Percentiles rank a stretch among this genome's conserved stretches.
phyloP scores from a whole-genome alignment of 2,888 invertebrate genomes.

The Choristoneura rosaceana region DNA sequence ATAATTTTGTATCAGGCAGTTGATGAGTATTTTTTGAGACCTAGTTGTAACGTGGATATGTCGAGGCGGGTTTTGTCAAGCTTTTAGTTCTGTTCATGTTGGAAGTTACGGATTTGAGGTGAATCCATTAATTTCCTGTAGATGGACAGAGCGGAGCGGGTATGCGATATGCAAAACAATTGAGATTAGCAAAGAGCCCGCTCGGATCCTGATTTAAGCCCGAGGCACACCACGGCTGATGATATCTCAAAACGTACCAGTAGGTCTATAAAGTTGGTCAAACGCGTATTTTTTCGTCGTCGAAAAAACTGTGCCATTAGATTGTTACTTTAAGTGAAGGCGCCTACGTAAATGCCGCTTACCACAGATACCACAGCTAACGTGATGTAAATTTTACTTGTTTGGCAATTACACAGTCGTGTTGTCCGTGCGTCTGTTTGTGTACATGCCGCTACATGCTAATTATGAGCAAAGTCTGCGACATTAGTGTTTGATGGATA shows the following conservation, averaged over 20 bases:
- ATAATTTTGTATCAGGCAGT: slow-evolving; percentile 56
- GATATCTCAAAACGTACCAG: neutral
- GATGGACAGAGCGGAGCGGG: slow-evolving; percentile 67
- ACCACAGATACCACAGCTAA: slow-evolving; percentile 39
- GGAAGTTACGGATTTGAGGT: slow-evolving; percentile 64
- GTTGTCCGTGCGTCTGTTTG: slow-evolving; percentile 53
- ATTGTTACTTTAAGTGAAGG: slow-evolving; percentile 31
- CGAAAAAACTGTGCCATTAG: slow-evolving; percentile 24
- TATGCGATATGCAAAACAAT: slow-evolving; percentile 82
- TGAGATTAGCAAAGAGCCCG: slow-evolving; percentile 69
- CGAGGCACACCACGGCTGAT: slow-evolving; percentile 49
- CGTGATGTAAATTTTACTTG: slow-evolving; percentile 48
- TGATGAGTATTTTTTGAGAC: slow-evolving; percentile 54
- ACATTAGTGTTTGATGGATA: slow-evolving; percentile 50
- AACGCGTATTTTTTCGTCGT: neutral
- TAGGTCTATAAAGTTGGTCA: neutral
- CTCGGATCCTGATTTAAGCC: slow-evolving; percentile 49
- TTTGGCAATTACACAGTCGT: slow-evolving; percentile 55
- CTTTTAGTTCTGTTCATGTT: slow-evolving; percentile 52
- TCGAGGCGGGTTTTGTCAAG: slow-evolving; percentile 47
- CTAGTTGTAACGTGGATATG: slow-evolving; percentile 22
- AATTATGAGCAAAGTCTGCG: slow-evolving; percentile 65
- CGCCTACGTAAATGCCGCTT: slow-evolving; percentile 41
- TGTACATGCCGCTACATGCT: slow-evolving; percentile 59
- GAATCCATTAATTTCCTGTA: slow-evolving; percentile 77